Base-by-base conservation (phyloP, 2,113 vertebrate species). In the Varanus komodoensis region DNA sequence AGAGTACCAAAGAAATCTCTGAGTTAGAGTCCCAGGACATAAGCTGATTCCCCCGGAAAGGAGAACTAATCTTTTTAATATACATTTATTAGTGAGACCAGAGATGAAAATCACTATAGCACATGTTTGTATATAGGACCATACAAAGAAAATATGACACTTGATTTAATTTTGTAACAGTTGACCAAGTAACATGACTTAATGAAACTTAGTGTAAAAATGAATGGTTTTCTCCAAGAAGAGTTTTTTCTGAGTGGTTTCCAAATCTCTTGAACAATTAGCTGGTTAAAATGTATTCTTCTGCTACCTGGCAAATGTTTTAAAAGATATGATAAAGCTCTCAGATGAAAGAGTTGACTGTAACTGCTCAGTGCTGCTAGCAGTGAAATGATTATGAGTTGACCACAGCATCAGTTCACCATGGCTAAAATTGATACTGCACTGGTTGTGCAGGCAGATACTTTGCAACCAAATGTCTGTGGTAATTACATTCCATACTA, bases 131-230 rank as follows among this genome's bases (percentile, higher is more conserved):
- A 92, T 67, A 68, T 91, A 90, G 93, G 73, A 68, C 50, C 1
- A 38, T 0, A 69, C 50, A 1, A 48, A 0, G 84, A 48, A 32
- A 57, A 34, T 73, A 29, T 73, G 4, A 12, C 1, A 25, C 0
- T 0, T 84, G 68, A 80, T 82, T 92, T 2, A 32, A 4, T 54
- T 54, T 50, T 9, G n/a, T 52, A 87, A 8, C 1, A 67, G 15
- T 84, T 93, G 7, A 75, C 57, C 75, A 57, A 14, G n/a, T 79
- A 91, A 89, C 93, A 91, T 4, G 38, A 34, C 38, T 52, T 29
- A 83, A 12, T 0, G 78, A 88, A 92, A 89, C 67, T 90, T 21
- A 68, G 4, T 71, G 29, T 79, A 38, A 67, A 32, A 3, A 89
- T 77, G 19, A 57, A 21, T 57, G 21, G 6, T 74, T 89, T 77